A percentile compares a stretch with the other conserved stretches of the same genome.
Evolutionary conservation across 2,888 invertebrate species (phyloP).

Genomic region (Malthinus flaveolus): DNA sequence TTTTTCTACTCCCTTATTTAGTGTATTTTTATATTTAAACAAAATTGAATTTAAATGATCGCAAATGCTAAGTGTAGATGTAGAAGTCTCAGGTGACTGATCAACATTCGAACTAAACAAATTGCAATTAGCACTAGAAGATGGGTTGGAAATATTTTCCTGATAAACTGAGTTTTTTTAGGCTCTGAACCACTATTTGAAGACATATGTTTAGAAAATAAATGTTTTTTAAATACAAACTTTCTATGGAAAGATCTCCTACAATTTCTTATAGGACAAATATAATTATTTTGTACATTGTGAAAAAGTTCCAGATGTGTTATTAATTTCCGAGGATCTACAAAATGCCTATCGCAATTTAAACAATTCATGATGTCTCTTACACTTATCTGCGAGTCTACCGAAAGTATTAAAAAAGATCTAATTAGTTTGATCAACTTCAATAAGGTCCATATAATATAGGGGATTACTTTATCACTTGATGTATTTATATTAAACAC

Average conservation of each 20-base stretch:
- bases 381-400: not conserved
- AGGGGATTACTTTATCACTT: constrained; percentile 2
- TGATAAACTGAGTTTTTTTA: not conserved
- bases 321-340: not conserved
- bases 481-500: not conserved
- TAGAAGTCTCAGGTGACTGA: not conserved
- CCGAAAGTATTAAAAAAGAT: not conserved
- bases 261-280: not conserved
- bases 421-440: not conserved
- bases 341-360: not conserved
- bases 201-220: not conserved
- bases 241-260: not conserved
- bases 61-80: not conserved
- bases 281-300: not conserved
- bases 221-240: not conserved
- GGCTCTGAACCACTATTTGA: not conserved
- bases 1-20: not conserved
- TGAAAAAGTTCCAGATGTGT: not conserved
- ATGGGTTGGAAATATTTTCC: not conserved
- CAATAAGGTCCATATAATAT: constrained; percentile 4
- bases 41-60: not conserved
- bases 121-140: no score
- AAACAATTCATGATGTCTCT: not conserved
- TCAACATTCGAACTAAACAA: not conserved
- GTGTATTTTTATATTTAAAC: not conserved